phyloP scores from a whole-genome alignment of 2,113 vertebrate genomes.

The Tapirus terrestris region DNA sequence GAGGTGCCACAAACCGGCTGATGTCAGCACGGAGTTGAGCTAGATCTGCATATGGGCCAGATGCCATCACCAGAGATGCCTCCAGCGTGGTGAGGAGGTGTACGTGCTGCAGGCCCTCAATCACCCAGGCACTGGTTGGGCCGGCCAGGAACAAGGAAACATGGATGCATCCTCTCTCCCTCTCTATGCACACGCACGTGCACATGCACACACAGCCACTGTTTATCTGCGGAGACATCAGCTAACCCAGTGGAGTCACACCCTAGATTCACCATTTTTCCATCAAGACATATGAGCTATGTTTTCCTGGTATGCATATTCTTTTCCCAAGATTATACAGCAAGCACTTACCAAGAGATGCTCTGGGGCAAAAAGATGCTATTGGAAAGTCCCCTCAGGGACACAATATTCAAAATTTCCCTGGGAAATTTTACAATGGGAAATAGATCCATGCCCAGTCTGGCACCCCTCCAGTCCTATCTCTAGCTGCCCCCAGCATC shows the following conservation, averaged over 20 bases:
- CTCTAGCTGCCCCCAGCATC: not conserved
- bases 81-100: not conserved
- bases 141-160: not conserved
- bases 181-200: too few species aligned
- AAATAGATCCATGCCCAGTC: not conserved
- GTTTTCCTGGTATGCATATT: not conserved
- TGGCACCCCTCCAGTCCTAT: not conserved
- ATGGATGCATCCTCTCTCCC: not conserved
- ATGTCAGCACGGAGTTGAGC: constrained; percentile 53
- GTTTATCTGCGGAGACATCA: not conserved
- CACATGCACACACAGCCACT: rapidly evolving
- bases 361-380: not conserved
- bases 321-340: not conserved
- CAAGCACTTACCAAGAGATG: not conserved
- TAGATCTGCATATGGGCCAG: constrained; percentile 49
- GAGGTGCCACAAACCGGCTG: constrained; percentile 67
- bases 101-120: not conserved
- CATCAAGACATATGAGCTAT: not conserved
- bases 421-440: not conserved
- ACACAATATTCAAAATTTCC: not conserved
- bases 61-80: constrained; percentile 42
- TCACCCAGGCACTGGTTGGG: not conserved
- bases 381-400: not conserved
- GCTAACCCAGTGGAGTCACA: not conserved
- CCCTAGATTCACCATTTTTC: not conserved